These are phyloP conservation scores for Sinocyclocheilus anshuiensis DNA, from an alignment of 2,113 vertebrate species.

Conservation along the genomic window DNA sequence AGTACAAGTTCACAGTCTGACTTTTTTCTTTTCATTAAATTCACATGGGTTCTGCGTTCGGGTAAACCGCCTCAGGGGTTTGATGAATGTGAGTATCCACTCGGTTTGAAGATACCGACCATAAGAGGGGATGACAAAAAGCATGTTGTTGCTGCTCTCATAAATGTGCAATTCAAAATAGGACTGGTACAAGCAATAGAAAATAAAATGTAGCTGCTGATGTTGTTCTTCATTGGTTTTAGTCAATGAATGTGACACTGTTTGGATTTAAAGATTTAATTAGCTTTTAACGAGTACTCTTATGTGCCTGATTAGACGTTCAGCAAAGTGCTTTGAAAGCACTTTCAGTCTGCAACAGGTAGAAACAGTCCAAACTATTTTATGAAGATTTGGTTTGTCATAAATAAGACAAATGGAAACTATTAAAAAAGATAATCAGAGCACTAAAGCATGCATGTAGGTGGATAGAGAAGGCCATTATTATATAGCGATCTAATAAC, in stretches of 20 bases:
- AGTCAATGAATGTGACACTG: neutral
- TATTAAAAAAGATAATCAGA: neutral
- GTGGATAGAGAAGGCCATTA: neutral
- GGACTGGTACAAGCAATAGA: neutral
- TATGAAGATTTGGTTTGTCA: neutral
- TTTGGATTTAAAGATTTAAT: neutral
- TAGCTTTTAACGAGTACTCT: neutral
- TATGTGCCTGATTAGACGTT: neutral
- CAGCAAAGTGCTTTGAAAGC: neutral
- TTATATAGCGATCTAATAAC: neutral
- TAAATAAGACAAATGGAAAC: neutral
- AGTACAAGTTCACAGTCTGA: constrained; percentile 22
- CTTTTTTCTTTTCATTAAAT: constrained; percentile 27
- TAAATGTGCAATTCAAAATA: neutral
- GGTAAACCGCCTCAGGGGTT: constrained; percentile 1
- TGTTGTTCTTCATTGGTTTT: neutral
- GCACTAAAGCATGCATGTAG: neutral
- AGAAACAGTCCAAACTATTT: neutral
- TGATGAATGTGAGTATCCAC: constrained; percentile 26
- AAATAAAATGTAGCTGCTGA: neutral
- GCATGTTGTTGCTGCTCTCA: constrained; percentile 23
- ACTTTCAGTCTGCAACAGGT: neutral
- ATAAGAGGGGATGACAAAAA: constrained; percentile 15
- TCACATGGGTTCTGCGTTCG: neutral
- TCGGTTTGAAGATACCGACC: neutral